Conservation (phyloP, 1,140 invertebrate species). For the Drosophila murphyi region DNA sequence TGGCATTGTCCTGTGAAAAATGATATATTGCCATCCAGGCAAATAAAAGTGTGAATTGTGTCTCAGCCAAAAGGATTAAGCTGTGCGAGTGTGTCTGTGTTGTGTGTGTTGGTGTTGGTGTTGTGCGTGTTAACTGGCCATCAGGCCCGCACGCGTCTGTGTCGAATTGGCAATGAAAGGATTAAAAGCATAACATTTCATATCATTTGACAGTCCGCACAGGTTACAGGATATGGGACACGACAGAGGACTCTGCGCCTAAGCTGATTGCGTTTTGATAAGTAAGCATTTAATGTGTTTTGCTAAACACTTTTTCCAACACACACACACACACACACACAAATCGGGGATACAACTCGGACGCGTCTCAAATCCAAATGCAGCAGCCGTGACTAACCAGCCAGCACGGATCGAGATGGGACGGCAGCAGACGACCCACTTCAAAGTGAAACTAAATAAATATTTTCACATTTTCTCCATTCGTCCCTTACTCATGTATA, state of each 20-base stretch:
- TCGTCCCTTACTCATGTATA: constrained; percentile 3
- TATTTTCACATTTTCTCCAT: constrained; percentile 62
- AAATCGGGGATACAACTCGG: constrained; percentile 10
- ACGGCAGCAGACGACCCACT: constrained; percentile 40
- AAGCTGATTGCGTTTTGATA: constrained; percentile 79
- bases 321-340: constrained; percentile 19
- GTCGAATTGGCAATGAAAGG: constrained; percentile 62
- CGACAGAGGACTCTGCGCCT: constrained; percentile 41
- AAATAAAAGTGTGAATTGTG: constrained; percentile 66
- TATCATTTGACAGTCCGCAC: constrained; percentile 56
- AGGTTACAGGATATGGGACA: constrained; percentile 1
- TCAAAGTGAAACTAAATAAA: constrained; percentile 78
- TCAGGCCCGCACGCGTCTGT: constrained; percentile 35
- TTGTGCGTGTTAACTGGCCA: constrained; percentile 48
- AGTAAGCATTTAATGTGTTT: constrained; percentile 84
- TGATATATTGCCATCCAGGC: constrained; percentile 41
- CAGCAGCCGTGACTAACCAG: constrained; percentile 35
- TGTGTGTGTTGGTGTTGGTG: constrained; percentile 9
- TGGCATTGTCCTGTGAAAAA: constrained; percentile 32
- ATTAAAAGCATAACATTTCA: constrained; percentile 74
- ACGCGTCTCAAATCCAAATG: constrained; percentile 37
- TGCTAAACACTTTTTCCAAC: constrained; percentile 67
- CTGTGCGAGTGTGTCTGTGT: constrained; percentile 7
- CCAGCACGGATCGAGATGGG: neutral
- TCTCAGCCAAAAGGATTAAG: constrained; percentile 46